These are phyloP conservation scores for Cololabis saira DNA, from an alignment of 2,113 vertebrate species.

Conservation along the genomic window DNA sequence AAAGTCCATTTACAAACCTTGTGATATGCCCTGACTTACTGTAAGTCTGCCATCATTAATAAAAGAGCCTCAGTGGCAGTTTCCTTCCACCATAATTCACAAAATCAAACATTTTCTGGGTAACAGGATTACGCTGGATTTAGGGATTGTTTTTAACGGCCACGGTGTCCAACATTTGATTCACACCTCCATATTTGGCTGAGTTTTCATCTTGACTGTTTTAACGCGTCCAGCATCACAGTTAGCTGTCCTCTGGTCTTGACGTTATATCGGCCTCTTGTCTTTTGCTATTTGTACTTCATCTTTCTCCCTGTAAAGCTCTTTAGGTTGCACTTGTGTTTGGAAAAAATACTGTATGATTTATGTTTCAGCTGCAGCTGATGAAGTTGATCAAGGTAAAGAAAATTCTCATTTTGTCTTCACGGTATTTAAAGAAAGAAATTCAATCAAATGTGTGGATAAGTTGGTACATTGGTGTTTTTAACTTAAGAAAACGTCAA, in stretches of 20 bases:
- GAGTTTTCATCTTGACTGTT: neutral
- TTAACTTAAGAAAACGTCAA: neutral
- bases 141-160: conserved; percentile 12
- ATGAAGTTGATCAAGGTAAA: too few relatives aligned
- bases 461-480: neutral
- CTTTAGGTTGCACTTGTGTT: too few relatives aligned
- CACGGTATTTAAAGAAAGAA: too few relatives aligned
- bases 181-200: conserved; percentile 1
- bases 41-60: neutral
- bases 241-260: too few relatives aligned
- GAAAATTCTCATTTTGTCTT: too few relatives aligned
- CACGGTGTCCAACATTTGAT: neutral
- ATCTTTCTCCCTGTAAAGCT: too few relatives aligned
- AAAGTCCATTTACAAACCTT: neutral
- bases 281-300: too few relatives aligned
- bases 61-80: conserved; percentile 1
- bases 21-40: neutral
- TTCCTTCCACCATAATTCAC: neutral
- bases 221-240: neutral
- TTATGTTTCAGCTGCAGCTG: too few relatives aligned
- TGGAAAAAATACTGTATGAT: too few relatives aligned
- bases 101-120: neutral
- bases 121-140: neutral
- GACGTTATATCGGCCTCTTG: too few relatives aligned
- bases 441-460: neutral